These are phyloP conservation scores for Amblyopsis rosae DNA, from an alignment of 2,113 vertebrate species.

Conservation along the genomic window DNA sequence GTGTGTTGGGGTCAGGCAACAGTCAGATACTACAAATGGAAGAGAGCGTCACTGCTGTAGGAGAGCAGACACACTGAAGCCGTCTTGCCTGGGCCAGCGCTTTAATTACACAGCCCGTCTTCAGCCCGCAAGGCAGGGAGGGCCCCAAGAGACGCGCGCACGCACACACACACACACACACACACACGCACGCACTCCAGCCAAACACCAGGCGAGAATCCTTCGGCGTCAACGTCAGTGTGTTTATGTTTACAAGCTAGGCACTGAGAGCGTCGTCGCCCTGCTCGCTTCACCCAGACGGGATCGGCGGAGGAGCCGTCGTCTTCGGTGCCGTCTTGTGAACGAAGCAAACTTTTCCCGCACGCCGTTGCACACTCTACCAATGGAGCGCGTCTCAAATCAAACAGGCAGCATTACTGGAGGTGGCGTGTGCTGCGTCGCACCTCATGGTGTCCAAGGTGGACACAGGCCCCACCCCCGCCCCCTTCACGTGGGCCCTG, in stretches of 20 bases:
- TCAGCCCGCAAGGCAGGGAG: constrained; percentile 17
- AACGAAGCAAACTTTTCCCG: constrained; percentile 19
- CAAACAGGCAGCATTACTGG: too few species aligned
- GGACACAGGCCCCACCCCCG: too few species aligned
- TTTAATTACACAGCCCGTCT: constrained; percentile 61
- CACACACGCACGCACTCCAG: background rate
- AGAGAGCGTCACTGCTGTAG: constrained; percentile 67
- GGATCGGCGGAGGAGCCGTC: constrained; percentile 45
- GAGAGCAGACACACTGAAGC: constrained; percentile 49
- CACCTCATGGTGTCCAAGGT: too few species aligned
- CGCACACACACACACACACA: constrained; percentile 7
- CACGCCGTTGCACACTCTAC: background rate
- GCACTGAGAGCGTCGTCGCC: background rate
- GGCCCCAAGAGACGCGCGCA: background rate
- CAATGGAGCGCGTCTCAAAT: background rate
- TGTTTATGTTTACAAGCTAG: constrained; percentile 15
- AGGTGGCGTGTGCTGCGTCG: too few species aligned
- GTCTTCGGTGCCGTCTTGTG: too few species aligned
- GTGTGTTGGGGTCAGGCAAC: constrained; percentile 67
- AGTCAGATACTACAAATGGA: constrained; percentile 71
- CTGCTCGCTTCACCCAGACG: background rate
- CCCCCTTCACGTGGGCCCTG: too few species aligned
- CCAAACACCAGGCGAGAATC: constrained; percentile 12
- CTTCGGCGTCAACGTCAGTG: constrained; percentile 30
- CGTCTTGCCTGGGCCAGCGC: background rate